These are phyloP conservation scores for Bostrychus sinensis DNA, from an alignment of 2,113 vertebrate genomes.

Conservation along the genomic window DNA sequence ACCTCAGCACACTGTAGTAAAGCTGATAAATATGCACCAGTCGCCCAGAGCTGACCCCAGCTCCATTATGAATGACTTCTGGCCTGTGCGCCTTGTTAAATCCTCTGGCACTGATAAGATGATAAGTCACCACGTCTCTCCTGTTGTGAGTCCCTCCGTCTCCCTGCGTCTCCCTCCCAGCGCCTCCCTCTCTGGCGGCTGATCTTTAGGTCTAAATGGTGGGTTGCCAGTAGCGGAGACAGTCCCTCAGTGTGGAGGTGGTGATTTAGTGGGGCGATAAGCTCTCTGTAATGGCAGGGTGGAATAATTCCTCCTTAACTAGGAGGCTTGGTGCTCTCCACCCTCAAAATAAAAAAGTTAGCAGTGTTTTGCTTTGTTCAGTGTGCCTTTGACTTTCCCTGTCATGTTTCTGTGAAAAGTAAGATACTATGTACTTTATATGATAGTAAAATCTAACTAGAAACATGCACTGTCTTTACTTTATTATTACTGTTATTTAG, in stretches of 20 bases:
- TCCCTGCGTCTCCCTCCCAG: conserved; percentile 19
- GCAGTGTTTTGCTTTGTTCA: conserved; percentile 31
- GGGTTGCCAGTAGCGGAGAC: conserved; percentile 82
- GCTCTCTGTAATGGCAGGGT: conserved; percentile 90
- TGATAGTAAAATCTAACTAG: too few species aligned
- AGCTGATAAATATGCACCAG: conserved; percentile 39
- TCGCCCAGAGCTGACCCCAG: conserved; percentile 16
- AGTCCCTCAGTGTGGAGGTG: conserved; percentile 79
- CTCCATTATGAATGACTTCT: conserved; percentile 50
- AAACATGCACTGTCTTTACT: too few species aligned
- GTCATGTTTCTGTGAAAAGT: conserved; percentile 3
- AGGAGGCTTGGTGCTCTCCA: conserved; percentile 75
- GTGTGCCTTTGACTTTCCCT: not conserved
- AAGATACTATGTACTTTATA: too few species aligned
- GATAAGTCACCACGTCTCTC: conserved; percentile 40
- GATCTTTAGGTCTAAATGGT: conserved; percentile 85
- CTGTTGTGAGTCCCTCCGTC: conserved; percentile 14
- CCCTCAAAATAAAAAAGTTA: conserved; percentile 59
- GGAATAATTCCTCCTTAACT: conserved; percentile 87
- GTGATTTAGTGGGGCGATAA: conserved; percentile 92
- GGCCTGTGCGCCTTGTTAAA: conserved; percentile 42
- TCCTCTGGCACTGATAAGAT: conserved; percentile 41
- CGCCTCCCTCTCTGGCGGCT: conserved; percentile 78
- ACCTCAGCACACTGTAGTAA: conserved; percentile 16
- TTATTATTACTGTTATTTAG: too few species aligned